Conservation (phyloP, 1,140 invertebrate genomes). For the Sycobia sp. region DNA sequence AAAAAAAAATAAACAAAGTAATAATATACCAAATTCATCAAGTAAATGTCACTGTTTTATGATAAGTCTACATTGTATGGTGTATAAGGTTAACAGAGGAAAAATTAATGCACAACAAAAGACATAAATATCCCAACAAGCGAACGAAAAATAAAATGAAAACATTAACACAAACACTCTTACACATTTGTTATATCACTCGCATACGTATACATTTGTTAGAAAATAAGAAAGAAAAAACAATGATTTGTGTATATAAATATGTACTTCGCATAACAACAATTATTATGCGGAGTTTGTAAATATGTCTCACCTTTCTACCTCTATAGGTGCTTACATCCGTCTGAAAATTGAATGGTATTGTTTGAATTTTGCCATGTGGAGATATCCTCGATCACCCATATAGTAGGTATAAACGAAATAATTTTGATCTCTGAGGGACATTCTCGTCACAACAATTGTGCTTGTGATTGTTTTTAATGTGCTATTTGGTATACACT, state of each 20-base stretch:
- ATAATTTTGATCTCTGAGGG: neutral
- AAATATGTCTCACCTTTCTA: constrained; percentile 36
- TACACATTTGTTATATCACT: constrained; percentile 19
- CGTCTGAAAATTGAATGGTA: constrained; percentile 29
- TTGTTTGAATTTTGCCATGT: constrained; percentile 32
- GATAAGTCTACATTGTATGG: neutral
- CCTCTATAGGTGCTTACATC: constrained; percentile 26
- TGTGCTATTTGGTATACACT: neutral
- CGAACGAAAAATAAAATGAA: constrained; percentile 12
- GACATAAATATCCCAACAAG: constrained; percentile 14
- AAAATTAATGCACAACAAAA: constrained; percentile 9
- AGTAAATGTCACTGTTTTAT: neutral
- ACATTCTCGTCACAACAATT: constrained; percentile 26
- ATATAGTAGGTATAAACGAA: neutral
- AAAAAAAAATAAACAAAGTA: neutral
- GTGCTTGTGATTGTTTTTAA: neutral
- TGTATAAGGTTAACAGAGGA: constrained; percentile 18
- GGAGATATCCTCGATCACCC: neutral
- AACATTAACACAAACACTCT: constrained; percentile 30
- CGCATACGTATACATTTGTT: constrained; percentile 4
- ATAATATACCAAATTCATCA: neutral
- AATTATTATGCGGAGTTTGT: constrained; percentile 34
- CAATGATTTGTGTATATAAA: constrained; percentile 18
- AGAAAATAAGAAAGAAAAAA: constrained; percentile 21
- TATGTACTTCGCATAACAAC: constrained; percentile 25